These are phyloP conservation scores for Troilus luridus DNA, from an alignment of 2,888 invertebrate species.

Conservation along the genomic window DNA sequence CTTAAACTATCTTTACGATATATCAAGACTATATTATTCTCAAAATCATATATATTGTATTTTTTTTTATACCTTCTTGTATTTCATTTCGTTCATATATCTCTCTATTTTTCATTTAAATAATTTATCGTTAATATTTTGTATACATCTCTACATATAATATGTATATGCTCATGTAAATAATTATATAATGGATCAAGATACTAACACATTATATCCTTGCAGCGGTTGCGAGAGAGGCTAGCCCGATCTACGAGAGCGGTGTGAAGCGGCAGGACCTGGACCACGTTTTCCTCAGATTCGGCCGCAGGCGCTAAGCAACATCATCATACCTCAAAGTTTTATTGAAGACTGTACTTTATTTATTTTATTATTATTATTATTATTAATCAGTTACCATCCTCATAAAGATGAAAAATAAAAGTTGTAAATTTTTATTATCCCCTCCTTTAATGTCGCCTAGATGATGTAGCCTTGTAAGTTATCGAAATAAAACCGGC, in stretches of 20 bases:
- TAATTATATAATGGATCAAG: too few relatives aligned
- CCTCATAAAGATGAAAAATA: neutral
- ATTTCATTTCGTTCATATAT: too few relatives aligned
- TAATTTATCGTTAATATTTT: too few relatives aligned
- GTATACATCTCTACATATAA: too few relatives aligned
- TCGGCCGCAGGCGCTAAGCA: conserved; percentile 77
- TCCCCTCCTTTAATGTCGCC: conserved; percentile 21
- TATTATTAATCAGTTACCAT: neutral
- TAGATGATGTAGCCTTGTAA: conserved; percentile 42
- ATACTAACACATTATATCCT: neutral
- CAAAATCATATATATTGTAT: too few relatives aligned
- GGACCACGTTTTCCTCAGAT: conserved; percentile 91
- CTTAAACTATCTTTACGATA: too few relatives aligned
- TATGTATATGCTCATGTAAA: too few relatives aligned
- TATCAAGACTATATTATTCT: too few relatives aligned
- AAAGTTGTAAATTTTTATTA: conserved; percentile 50
- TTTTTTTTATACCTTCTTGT: too few relatives aligned
- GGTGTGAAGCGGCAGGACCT: conserved; percentile 86
- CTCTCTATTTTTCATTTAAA: too few relatives aligned
- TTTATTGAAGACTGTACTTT: conserved; percentile 58
- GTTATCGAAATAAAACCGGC: conserved; percentile 49
- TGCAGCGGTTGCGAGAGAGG: conserved; percentile 61
- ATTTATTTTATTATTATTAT: neutral
- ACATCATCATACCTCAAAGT: neutral
- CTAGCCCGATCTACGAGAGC: conserved; percentile 57